phyloP scores from a whole-genome alignment of 2,797 vertebrate species.

The Synaphobranchus kaupii region DNA sequence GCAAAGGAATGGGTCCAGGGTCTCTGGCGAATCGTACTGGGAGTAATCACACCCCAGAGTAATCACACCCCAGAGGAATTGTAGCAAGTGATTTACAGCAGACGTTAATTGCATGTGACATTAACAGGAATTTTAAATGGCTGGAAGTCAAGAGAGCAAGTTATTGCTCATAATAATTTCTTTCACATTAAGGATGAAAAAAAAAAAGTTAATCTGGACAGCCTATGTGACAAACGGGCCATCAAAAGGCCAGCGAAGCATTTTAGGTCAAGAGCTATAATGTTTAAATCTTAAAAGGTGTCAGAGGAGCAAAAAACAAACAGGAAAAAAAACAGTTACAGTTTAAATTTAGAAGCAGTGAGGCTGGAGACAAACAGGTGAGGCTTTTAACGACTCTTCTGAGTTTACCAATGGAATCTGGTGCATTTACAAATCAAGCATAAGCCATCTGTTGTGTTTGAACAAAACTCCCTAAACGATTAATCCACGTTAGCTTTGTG shows the following conservation, averaged over 20 bases:
- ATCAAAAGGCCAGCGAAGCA: background rate
- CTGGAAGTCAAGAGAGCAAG: background rate
- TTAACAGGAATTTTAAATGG: conserved; percentile 9
- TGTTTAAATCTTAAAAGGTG: background rate
- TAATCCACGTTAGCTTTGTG: background rate
- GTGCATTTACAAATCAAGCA: background rate
- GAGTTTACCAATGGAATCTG: background rate
- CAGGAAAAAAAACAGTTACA: too few relatives aligned
- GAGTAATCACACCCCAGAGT: background rate
- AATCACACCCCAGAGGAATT: background rate
- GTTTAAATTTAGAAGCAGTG: background rate
- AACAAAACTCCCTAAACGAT: background rate
- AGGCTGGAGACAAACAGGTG: background rate
- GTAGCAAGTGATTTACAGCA: background rate
- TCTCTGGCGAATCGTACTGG: background rate
- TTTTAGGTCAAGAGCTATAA: background rate
- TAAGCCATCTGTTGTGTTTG: background rate
- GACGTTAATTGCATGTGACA: background rate
- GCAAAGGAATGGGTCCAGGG: background rate
- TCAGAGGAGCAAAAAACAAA: too few relatives aligned
- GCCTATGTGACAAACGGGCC: background rate
- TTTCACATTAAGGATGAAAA: background rate
- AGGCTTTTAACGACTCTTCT: background rate
- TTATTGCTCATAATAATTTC: background rate
- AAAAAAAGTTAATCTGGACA: background rate